Conservation (phyloP, 1,140 invertebrate genomes). For the Chironomus tepperi region DNA sequence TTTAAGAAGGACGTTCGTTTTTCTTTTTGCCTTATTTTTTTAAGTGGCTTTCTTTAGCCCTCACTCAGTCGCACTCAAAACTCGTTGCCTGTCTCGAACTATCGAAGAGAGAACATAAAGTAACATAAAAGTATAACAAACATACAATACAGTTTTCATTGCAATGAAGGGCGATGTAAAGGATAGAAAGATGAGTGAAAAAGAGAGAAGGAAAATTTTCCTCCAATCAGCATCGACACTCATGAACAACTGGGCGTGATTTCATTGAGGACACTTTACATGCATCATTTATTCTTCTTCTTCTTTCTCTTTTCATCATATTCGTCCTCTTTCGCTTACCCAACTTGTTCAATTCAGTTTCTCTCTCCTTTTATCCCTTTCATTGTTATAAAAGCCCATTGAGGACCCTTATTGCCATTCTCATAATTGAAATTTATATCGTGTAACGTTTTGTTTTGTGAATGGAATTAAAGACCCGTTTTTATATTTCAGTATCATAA, state of each 20-base stretch:
- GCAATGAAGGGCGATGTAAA: neutral
- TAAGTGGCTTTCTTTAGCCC: neutral
- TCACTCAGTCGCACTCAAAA: no score
- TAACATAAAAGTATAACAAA: no score
- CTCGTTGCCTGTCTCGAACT: neutral
- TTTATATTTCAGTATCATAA: neutral
- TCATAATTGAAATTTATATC: constrained; percentile 24
- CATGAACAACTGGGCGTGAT: constrained; percentile 16
- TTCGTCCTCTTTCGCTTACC: neutral
- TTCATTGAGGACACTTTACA: neutral
- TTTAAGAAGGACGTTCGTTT: neutral
- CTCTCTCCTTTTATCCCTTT: neutral
- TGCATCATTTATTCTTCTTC: neutral
- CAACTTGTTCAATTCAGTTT: no score
- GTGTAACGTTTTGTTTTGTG: constrained; percentile 21
- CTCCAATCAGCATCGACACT: neutral
- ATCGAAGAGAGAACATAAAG: neutral
- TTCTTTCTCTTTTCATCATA: no score
- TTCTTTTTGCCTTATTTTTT: neutral
- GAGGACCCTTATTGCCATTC: constrained; percentile 12
- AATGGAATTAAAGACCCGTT: constrained; percentile 19
- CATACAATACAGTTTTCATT: neutral
- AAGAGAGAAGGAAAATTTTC: neutral
- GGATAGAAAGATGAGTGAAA: neutral
- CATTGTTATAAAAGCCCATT: neutral